Evolutionary conservation across 2,888 invertebrate genomes (phyloP), one percentile per base, ranked within the genome.

Genomic region (Cerceris ruficornis): DNA sequence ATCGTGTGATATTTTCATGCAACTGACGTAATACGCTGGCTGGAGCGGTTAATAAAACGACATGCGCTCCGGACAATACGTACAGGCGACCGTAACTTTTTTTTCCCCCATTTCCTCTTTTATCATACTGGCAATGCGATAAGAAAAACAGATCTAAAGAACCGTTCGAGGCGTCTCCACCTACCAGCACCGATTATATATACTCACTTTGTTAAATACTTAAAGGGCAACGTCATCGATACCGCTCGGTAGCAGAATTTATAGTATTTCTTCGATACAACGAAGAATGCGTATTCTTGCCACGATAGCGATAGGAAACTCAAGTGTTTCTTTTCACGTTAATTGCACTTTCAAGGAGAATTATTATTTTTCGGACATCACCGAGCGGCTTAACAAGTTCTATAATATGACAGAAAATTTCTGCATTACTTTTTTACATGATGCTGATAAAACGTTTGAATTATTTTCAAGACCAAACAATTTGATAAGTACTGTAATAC

Each of bases 1-100:
- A 84, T 80, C 73, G 42, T 43, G 58, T 9, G 80, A 61, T 84
- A 84, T 84, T 84, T 84, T 84, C 82, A 82, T 78, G 75, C 68
- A 71, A 80, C 75, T 84, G 82, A 80, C 78, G 80, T 80, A 82
- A 84, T 62, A 70, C 54, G 57, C 65, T 57, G 67, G 60, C 54
- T 66, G 65, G 7, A 67, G 54, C 58, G 50, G 66, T 77, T 84
- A 84, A 81, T 77, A 81, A 75, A 78, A 42, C 69, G 17, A 61
- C 50, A 61, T 52, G 65, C 73, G 58, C 41, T 62, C 42, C 50
- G 41, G 60, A 83, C 58, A 77, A 77, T 72, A 55, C 55, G 64
- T 60, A 54, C 46, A 60, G 50, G 17, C 54, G 43, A 52, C 50
- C 9, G 15, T 43, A 17, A 52, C 9, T 39, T 58, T 43, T 28